Base-by-base conservation (phyloP, 1,140 invertebrate genomes). In the Oryctes rhinoceros region DNA sequence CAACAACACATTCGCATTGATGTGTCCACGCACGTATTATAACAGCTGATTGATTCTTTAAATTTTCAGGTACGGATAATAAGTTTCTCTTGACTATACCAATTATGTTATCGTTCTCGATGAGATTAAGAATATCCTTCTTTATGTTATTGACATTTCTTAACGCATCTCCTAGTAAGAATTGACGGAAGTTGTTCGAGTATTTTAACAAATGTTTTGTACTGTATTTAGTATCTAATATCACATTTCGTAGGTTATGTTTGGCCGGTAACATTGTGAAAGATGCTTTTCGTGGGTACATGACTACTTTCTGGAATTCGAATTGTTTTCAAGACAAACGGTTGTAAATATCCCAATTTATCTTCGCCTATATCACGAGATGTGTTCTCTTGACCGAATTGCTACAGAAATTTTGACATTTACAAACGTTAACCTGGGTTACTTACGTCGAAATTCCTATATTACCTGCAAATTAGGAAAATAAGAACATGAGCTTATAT, bases 1-100 rank as follows among this genome's bases (percentile, higher is more conserved):
- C 92, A 24, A 91, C 81, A 4, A 93, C 90, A 81, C 90, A 93
- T 86, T 93, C 91, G 82, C 91, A 92, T 82, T 93, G 92, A 82
- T 87, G 88, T 6, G 88, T 87, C 88, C 92, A 93, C 65, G 88
- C 84, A 81, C 88, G 88, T 13, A 91, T 82, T 11, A 90, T 86
- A 47, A 86, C 88, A 18, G 85, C 83, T 10, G 90, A 89, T 80
- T 89, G 87, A 79, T 87, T 85, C 83, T 89, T 89, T 39, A 89
- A 86, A 80, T 85, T 87, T 13, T 79, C 39, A n/a, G 83, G 83
- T 18, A 81, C 74, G 11, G 37, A 76, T 18, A 18, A 76, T 48
- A 76, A 18, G 47, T 24, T 49, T 11, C 18, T 76, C 18, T 37
- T 39, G 11, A 76, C 37, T 30, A 71, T 71, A 35, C 35, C 35